These are phyloP conservation scores for Trichonephila clavipes DNA, from an alignment of 1,140 invertebrate species.

Conservation along the genomic window DNA sequence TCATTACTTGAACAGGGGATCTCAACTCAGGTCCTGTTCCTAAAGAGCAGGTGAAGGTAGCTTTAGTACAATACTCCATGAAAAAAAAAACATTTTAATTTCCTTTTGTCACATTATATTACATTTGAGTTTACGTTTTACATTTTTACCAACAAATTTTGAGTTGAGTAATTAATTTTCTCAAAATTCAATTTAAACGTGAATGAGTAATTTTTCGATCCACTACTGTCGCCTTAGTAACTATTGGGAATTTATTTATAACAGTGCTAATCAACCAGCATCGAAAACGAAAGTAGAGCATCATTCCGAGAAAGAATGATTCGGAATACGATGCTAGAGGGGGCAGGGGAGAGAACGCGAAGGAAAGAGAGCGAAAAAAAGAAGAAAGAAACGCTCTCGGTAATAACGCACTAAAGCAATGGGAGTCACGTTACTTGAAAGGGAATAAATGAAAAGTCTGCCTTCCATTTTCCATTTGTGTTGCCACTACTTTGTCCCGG, in stretches of 20 bases:
- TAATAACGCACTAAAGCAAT: not conserved
- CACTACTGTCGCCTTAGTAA: too few relatives aligned
- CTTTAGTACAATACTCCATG: too few relatives aligned
- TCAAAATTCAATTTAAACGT: too few relatives aligned
- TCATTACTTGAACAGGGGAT: too few relatives aligned
- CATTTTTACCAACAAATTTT: too few relatives aligned
- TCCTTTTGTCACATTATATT: too few relatives aligned
- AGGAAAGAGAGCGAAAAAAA: not conserved
- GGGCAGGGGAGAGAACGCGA: not conserved
- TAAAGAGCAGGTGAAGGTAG: too few relatives aligned
- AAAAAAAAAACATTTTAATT: too few relatives aligned
- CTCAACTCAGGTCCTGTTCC: too few relatives aligned
- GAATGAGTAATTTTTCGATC: too few relatives aligned
- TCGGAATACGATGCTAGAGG: not conserved
- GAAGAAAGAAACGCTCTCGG: not conserved
- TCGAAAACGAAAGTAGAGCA: not conserved
- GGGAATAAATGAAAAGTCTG: slow-evolving; percentile 75
- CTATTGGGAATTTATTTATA: not conserved
- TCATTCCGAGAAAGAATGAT: not conserved
- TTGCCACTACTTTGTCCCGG: slow-evolving; percentile 12
- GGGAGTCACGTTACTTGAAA: slow-evolving; percentile 66
- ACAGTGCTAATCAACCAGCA: not conserved
- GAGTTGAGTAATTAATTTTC: too few relatives aligned
- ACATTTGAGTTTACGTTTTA: too few relatives aligned
- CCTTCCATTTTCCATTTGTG: slow-evolving; percentile 73